These are phyloP conservation scores for Adelges cooleyi DNA, from an alignment of 1,140 invertebrate genomes.

Conservation along the genomic window DNA sequence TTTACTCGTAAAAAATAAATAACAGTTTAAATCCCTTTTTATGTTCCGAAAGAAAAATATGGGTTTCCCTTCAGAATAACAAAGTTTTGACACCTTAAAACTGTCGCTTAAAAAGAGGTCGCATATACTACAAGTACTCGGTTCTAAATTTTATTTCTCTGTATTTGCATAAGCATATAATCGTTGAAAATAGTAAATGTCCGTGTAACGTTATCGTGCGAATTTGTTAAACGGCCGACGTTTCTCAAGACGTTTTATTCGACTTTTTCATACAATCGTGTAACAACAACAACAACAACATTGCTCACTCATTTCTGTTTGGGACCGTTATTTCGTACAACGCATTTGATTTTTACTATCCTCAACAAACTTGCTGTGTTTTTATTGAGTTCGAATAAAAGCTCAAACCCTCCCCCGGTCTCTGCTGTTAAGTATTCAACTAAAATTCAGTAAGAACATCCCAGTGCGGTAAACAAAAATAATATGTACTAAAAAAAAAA, in stretches of 20 bases:
- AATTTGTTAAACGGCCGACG: too few relatives aligned
- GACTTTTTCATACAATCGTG: background rate
- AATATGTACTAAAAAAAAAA: too few relatives aligned
- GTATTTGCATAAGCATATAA: background rate
- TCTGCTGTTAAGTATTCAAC: too few relatives aligned
- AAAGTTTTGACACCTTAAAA: background rate
- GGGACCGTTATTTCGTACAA: background rate
- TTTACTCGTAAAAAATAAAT: constrained; percentile 11
- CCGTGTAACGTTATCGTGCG: too few relatives aligned
- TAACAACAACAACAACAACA: background rate
- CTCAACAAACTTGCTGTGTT: too few relatives aligned
- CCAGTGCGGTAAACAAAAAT: too few relatives aligned
- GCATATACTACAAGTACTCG: background rate
- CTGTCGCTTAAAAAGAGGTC: background rate
- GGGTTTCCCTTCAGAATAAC: background rate
- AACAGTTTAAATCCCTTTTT: constrained; percentile 18
- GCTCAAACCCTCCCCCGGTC: too few relatives aligned
- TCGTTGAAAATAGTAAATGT: too few relatives aligned
- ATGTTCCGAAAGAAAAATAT: constrained; percentile 11
- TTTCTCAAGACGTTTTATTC: too few relatives aligned
- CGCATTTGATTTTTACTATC: too few relatives aligned
- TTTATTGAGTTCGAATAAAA: too few relatives aligned
- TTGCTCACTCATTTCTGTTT: background rate
- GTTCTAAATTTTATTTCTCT: background rate
- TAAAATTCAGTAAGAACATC: too few relatives aligned